Conservation (phyloP, 2,113 vertebrate genomes). For the Colius striatus region DNA sequence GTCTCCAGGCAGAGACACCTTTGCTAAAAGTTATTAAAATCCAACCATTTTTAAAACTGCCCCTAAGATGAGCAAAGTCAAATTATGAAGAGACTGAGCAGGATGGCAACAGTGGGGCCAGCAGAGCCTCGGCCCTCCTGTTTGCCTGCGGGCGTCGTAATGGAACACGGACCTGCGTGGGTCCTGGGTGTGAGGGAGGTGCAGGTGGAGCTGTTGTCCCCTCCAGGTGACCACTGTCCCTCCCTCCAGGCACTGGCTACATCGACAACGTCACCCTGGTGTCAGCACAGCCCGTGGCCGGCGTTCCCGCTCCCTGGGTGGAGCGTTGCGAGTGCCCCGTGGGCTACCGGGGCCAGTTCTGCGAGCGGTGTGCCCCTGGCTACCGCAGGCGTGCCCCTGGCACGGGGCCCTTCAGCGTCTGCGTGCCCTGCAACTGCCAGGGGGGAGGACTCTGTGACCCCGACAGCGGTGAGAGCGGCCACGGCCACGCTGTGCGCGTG, state of each 20-base stretch:
- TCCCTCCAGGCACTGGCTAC: slow-evolving; percentile 86
- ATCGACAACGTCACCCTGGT: slow-evolving; percentile 85
- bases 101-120: neutral
- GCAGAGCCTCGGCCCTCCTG: neutral
- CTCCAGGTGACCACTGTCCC: accelerated
- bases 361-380: slow-evolving; percentile 83
- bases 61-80: neutral
- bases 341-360: slow-evolving; percentile 85
- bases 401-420: slow-evolving; percentile 81
- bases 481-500: accelerated
- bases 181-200: accelerated
- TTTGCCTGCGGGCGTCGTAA: accelerated
- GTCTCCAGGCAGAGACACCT: neutral
- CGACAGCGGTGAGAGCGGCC: slow-evolving; percentile 80
- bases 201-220: neutral
- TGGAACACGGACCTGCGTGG: neutral
- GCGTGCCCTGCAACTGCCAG: slow-evolving; percentile 85
- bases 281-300: slow-evolving; percentile 75
- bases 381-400: slow-evolving; percentile 76
- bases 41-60: neutral
- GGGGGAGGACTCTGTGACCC: slow-evolving; percentile 87
- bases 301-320: slow-evolving; percentile 85
- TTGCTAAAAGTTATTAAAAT: neutral
- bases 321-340: slow-evolving; percentile 82
- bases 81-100: neutral